Percentiles rank a stretch among this genome's conserved stretches.
Conservation (phyloP, 2,888 invertebrate genomes). For the Dorcus parallelipipedus region DNA sequence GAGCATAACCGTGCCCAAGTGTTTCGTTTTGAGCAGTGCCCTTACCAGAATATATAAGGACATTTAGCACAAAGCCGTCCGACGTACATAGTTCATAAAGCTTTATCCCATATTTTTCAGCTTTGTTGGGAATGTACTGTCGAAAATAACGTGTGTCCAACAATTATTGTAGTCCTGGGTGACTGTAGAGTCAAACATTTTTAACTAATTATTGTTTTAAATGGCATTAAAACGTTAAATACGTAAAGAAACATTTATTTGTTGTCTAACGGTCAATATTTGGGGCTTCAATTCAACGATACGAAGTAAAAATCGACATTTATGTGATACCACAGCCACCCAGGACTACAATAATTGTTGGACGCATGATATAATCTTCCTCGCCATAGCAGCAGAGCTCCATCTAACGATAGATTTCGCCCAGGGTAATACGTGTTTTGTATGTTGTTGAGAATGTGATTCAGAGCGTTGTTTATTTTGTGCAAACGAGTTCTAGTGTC, state of each 20-base stretch:
- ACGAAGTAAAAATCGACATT: too few species aligned
- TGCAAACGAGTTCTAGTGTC: neutral
- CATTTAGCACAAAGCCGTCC: neutral
- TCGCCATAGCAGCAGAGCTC: neutral
- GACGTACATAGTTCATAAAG: neutral
- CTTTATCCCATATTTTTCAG: too few species aligned
- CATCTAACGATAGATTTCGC: neutral
- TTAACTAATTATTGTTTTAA: too few species aligned
- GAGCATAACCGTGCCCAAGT: neutral
- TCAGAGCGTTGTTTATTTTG: neutral
- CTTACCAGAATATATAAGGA: neutral
- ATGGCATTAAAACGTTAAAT: too few species aligned
- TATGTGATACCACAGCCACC: too few species aligned
- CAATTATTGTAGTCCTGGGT: too few species aligned
- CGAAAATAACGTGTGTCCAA: too few species aligned
- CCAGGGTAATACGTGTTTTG: neutral
- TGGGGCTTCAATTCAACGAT: too few species aligned
- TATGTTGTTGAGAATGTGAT: neutral
- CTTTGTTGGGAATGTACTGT: neutral
- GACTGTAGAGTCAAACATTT: too few species aligned
- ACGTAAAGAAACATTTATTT: too few species aligned
- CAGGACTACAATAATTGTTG: too few species aligned
- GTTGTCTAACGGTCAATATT: too few species aligned
- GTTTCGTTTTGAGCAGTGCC: neutral
- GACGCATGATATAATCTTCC: neutral